Conservation (phyloP, 2,888 invertebrate species). For the Andrena hattorfiana region DNA sequence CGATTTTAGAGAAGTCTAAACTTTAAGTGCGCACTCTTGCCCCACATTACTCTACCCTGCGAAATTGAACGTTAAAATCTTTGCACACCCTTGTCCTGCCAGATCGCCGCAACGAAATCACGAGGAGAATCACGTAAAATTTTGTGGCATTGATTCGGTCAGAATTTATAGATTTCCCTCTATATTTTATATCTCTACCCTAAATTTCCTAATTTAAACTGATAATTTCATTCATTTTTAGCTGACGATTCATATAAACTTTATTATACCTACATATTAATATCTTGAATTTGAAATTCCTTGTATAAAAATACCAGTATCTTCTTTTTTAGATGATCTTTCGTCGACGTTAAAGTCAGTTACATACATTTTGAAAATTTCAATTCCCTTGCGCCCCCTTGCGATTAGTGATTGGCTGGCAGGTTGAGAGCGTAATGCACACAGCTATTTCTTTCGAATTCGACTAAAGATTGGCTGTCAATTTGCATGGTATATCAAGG, state of each 20-base stretch:
- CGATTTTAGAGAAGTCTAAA: too few species aligned
- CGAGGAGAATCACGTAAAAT: too few species aligned
- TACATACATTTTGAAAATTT: constrained; percentile 26
- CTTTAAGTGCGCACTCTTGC: too few species aligned
- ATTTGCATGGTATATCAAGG: constrained; percentile 1
- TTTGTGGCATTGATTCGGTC: too few species aligned
- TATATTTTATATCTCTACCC: too few species aligned
- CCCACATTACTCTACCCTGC: too few species aligned
- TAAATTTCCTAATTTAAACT: too few species aligned
- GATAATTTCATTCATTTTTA: too few species aligned
- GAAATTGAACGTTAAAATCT: background rate
- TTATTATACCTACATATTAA: background rate
- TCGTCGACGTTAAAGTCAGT: background rate
- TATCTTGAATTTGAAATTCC: constrained; percentile 29
- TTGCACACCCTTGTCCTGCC: background rate
- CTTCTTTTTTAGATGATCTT: background rate
- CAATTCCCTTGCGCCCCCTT: background rate
- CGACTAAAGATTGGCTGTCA: background rate
- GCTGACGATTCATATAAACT: constrained; percentile 1
- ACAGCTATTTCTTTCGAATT: constrained; percentile 7
- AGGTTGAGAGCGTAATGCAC: background rate
- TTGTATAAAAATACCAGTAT: background rate
- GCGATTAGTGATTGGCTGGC: constrained; percentile 24
- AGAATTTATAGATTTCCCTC: too few species aligned
- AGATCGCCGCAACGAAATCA: too few species aligned